Evolutionary conservation across 1,140 invertebrate species (phyloP).

Genomic region (Cydia pomonella): DNA sequence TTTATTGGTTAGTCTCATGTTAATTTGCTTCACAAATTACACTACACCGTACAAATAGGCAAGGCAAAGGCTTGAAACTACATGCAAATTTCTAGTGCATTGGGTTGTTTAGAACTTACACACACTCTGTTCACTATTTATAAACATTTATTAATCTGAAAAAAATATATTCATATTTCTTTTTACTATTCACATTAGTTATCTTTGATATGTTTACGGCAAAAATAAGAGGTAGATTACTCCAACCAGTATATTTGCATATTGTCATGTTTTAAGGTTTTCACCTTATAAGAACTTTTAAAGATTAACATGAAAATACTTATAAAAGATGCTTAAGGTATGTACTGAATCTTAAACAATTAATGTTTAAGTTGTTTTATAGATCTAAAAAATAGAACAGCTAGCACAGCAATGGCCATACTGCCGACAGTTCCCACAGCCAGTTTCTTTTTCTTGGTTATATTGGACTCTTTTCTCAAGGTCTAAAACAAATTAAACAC

Average conservation of each 20-base stretch:
- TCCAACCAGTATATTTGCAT: background rate
- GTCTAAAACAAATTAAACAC: constrained; percentile 45
- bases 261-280: background rate
- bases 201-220: constrained; percentile 22
- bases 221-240: constrained; percentile 23
- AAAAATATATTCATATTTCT: constrained; percentile 12
- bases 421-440: constrained; percentile 64
- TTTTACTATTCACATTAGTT: constrained; percentile 3
- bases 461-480: constrained; percentile 43
- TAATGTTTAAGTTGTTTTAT: constrained; percentile 57
- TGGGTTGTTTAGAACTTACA: background rate
- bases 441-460: constrained; percentile 63
- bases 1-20: no score
- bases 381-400: constrained; percentile 60
- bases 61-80: background rate
- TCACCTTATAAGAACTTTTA: background rate
- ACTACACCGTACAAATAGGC: background rate
- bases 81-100: background rate
- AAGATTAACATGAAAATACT: background rate
- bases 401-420: constrained; percentile 55
- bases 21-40: background rate
- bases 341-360: constrained; percentile 5
- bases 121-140: background rate
- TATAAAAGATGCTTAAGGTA: background rate
- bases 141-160: constrained; percentile 23